These are phyloP conservation scores for Sisyra nigra DNA, from an alignment of 2,888 invertebrate genomes.

Conservation along the genomic window DNA sequence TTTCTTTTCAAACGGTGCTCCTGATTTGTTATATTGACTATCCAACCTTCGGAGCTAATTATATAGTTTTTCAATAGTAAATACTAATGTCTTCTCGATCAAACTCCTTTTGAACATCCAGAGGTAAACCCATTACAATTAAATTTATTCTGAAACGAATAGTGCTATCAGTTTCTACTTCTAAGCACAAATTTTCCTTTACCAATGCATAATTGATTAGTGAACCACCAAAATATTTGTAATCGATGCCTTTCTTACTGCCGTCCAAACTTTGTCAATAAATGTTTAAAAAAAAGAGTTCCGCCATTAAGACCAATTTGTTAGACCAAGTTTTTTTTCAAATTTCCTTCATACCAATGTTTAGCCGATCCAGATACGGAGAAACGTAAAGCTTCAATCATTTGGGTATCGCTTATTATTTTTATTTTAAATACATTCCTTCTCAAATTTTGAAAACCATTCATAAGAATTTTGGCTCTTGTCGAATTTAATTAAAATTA, in stretches of 20 bases:
- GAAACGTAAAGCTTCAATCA: not conserved
- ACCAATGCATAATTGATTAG: slow-evolving; percentile 8
- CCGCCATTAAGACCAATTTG: slow-evolving; percentile 6
- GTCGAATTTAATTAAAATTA: slow-evolving; percentile 6
- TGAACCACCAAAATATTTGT: slow-evolving; percentile 8
- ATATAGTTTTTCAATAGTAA: slow-evolving; percentile 4
- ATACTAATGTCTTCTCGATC: slow-evolving; percentile 6
- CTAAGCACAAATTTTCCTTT: slow-evolving; percentile 8
- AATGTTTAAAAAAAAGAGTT: slow-evolving; percentile 7
- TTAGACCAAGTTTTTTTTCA: slow-evolving; percentile 7
- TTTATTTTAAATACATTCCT: slow-evolving; percentile 4
- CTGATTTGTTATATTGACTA: slow-evolving; percentile 2
- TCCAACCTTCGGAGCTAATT: slow-evolving; percentile 7
- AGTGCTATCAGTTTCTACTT: slow-evolving; percentile 5
- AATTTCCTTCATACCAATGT: slow-evolving; percentile 8
- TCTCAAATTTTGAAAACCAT: slow-evolving; percentile 6
- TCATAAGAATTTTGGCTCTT: slow-evolving; percentile 4
- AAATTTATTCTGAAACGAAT: slow-evolving; percentile 6
- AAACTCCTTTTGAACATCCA: slow-evolving; percentile 8
- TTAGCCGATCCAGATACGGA: not conserved
- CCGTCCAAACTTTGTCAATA: slow-evolving; percentile 8
- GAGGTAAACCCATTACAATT: slow-evolving; percentile 9
- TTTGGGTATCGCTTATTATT: not conserved
- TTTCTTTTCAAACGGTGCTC: not conserved
- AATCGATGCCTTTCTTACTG: slow-evolving; percentile 8